phyloP scores from a whole-genome alignment of 2,888 invertebrate genomes.

The Anticlea derivata region DNA sequence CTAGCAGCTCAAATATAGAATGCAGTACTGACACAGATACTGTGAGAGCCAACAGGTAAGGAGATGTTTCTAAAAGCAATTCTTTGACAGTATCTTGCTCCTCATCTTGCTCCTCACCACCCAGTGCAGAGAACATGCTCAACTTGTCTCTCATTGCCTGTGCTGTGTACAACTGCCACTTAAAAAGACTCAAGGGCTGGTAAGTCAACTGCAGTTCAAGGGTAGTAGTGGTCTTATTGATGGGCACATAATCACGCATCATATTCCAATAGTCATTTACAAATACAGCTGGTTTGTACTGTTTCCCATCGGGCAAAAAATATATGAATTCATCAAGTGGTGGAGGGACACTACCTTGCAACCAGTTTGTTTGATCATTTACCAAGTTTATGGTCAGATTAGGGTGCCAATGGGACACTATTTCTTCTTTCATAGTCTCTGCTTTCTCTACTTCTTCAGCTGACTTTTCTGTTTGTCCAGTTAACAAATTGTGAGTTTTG shows the following conservation, averaged over 20 bases:
- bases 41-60: constrained; percentile 96
- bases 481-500: constrained; percentile 96
- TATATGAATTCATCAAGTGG: constrained; percentile 96
- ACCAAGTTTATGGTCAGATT: constrained; percentile 98
- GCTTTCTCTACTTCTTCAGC: constrained; percentile 91
- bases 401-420: constrained; percentile 99
- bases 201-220: constrained; percentile 89
- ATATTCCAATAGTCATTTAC: constrained; percentile 99
- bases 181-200: constrained; percentile 97
- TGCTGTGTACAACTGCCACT: constrained; percentile 99
- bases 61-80: constrained; percentile 97
- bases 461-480: constrained; percentile 93
- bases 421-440: constrained; percentile 91
- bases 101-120: constrained; percentile 91
- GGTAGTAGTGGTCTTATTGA: constrained; percentile 92
- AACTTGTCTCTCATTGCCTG: constrained; percentile 97
- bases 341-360: constrained; percentile 93
- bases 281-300: constrained; percentile 97
- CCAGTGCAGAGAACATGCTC: constrained; percentile 86
- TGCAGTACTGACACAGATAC: constrained; percentile 96
- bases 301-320: constrained; percentile 92
- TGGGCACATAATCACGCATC: constrained; percentile 95
- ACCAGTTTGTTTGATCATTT: constrained; percentile 98
- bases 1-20: constrained; percentile 98
- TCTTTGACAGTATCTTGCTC: constrained; percentile 96